These are phyloP conservation scores for Emmelina monodactyla DNA, from an alignment of 2,888 invertebrate species.

Conservation along the genomic window DNA sequence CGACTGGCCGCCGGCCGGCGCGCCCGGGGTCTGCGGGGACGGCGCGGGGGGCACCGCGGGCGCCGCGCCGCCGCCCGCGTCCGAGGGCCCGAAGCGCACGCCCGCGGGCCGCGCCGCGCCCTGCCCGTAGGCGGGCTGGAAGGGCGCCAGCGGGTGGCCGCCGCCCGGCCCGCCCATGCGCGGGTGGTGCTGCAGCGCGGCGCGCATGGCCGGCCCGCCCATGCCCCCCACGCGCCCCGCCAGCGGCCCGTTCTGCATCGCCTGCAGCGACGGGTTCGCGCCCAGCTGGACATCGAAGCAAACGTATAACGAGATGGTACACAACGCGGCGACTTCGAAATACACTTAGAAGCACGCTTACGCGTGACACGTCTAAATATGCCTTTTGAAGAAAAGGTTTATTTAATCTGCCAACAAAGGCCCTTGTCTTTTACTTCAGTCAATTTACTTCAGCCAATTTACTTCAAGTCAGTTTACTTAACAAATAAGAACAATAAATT, in stretches of 20 bases:
- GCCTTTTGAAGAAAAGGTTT: too few species aligned
- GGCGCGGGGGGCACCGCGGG: conserved; percentile 81
- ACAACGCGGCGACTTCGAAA: too few species aligned
- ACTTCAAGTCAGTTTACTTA: too few species aligned
- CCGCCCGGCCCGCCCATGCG: conserved; percentile 54
- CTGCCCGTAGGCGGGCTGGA: conserved; percentile 66
- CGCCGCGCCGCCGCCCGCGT: conserved; percentile 72
- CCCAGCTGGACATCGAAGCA: too few species aligned
- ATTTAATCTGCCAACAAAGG: too few species aligned
- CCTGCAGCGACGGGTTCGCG: conserved; percentile 48
- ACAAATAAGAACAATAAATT: too few species aligned
- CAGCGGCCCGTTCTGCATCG: conserved; percentile 82
- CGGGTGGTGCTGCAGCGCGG: conserved; percentile 68
- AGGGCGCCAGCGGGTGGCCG: conserved; percentile 64
- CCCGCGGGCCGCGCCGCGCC: too few species aligned
- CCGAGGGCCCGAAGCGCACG: conserved; percentile 61
- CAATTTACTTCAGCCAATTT: too few species aligned
- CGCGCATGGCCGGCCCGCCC: conserved; percentile 64
- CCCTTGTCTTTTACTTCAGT: too few species aligned
- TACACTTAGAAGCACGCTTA: too few species aligned
- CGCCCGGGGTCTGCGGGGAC: conserved; percentile 79
- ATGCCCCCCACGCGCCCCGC: conserved; percentile 62
- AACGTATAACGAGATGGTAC: too few species aligned
- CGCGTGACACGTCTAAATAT: too few species aligned
- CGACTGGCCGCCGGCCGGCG: conserved; percentile 70